A percentile compares a stretch with the other conserved stretches of the same genome.
These are phyloP conservation scores for Cyprinus carpio DNA, from an alignment of 2,113 vertebrate genomes.

Conservation along the genomic window DNA sequence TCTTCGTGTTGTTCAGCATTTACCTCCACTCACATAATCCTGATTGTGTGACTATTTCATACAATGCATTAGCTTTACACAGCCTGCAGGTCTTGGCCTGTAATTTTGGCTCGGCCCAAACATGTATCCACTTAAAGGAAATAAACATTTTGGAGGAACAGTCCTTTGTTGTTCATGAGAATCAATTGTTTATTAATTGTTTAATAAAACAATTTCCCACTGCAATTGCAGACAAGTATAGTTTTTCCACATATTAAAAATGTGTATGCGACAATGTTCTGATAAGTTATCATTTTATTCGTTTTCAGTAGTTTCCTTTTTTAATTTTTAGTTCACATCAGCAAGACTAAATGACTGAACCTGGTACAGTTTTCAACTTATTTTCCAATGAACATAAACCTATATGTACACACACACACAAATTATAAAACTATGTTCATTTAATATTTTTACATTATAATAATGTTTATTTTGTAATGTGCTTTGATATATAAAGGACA, in stretches of 20 bases:
- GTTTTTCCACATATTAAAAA: neutral
- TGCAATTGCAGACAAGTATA: neutral
- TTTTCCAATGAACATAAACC: too few species aligned
- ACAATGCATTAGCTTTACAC: neutral
- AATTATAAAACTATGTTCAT: neutral
- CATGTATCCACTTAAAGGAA: constrained; percentile 12
- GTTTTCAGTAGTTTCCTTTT: too few species aligned
- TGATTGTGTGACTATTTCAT: neutral
- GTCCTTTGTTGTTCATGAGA: neutral
- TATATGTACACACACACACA: neutral
- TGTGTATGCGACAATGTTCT: neutral
- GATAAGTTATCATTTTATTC: neutral
- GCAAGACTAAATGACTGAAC: neutral
- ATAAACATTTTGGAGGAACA: constrained; percentile 7
- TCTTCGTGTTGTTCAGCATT: constrained; percentile 9
- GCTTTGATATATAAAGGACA: neutral
- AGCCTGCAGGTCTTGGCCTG: neutral
- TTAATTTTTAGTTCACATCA: neutral
- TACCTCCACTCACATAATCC: neutral
- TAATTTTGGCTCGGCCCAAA: neutral
- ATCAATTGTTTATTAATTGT: neutral
- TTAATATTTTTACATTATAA: neutral
- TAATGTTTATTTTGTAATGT: neutral
- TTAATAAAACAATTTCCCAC: neutral
- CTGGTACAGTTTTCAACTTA: too few species aligned